These are phyloP conservation scores for Enhydra lutris DNA, from an alignment of 2,113 vertebrate genomes.

Conservation along the genomic window DNA sequence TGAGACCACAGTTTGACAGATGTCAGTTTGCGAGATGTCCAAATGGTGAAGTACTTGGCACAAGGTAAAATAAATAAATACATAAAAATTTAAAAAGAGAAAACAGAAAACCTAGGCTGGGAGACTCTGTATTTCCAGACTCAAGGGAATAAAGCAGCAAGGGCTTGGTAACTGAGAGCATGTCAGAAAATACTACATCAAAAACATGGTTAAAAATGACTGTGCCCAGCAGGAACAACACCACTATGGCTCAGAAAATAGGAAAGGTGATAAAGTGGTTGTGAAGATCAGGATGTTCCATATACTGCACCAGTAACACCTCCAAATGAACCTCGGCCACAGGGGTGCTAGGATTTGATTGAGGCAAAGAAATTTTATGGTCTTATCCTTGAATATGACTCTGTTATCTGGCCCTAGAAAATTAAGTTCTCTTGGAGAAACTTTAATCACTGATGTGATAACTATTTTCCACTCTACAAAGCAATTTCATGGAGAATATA, in stretches of 20 bases:
- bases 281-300: not conserved
- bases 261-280: not conserved
- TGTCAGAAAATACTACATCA: too few species aligned
- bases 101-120: too few species aligned
- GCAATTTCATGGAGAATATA: not conserved
- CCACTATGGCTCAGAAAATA: not conserved
- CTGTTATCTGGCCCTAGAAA: not conserved
- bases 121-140: too few species aligned
- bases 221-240: not conserved
- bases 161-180: too few species aligned
- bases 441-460: not conserved
- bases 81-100: too few species aligned
- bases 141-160: too few species aligned
- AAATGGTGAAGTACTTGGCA: too few species aligned
- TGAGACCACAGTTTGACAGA: too few species aligned
- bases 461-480: not conserved
- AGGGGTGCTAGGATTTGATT: not conserved
- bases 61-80: too few species aligned
- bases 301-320: not conserved
- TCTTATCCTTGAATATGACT: not conserved
- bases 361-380: not conserved
- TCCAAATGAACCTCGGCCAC: not conserved
- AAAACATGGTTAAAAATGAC: constrained; percentile 53
- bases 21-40: too few species aligned
- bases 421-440: not conserved